Evolutionary conservation across 2,888 invertebrate genomes (phyloP).

Genomic region (Heterodera filipjevi): DNA sequence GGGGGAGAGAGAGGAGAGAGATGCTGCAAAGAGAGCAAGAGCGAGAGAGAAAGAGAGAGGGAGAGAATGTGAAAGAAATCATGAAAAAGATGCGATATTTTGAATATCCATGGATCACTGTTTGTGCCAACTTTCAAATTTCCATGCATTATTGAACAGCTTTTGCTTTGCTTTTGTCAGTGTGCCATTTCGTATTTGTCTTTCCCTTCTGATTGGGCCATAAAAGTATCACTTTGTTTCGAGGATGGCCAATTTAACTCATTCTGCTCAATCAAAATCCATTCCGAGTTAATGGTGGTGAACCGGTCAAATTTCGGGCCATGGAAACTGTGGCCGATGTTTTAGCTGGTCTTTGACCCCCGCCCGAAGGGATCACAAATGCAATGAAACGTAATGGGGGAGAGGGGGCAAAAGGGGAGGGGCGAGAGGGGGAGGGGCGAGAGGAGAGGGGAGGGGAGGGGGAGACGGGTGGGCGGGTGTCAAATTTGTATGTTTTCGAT

Average conservation of each 20-base stretch:
- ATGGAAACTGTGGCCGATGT: not conserved
- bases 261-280: not conserved
- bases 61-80: not conserved
- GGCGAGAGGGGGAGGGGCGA: not conserved
- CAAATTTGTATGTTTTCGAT: not conserved
- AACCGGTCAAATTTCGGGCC: not conserved
- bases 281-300: not conserved
- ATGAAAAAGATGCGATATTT: not conserved
- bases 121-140: too few species aligned
- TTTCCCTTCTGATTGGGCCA: too few species aligned
- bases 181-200: too few species aligned
- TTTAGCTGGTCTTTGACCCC: not conserved
- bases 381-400: slow-evolving; percentile 6
- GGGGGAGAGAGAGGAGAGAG: not conserved
- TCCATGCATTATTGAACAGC: too few species aligned
- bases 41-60: not conserved
- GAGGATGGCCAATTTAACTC: too few species aligned
- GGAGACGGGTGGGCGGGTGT: not conserved
- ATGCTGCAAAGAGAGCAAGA: not conserved
- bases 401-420: not conserved
- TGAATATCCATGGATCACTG: too few species aligned
- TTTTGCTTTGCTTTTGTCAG: too few species aligned
- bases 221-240: too few species aligned
- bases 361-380: not conserved
- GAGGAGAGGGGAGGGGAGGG: not conserved